Percentiles rank a stretch among this genome's conserved stretches.
phyloP scores from a whole-genome alignment of 2,888 invertebrate species.

The Salticus scenicus region DNA sequence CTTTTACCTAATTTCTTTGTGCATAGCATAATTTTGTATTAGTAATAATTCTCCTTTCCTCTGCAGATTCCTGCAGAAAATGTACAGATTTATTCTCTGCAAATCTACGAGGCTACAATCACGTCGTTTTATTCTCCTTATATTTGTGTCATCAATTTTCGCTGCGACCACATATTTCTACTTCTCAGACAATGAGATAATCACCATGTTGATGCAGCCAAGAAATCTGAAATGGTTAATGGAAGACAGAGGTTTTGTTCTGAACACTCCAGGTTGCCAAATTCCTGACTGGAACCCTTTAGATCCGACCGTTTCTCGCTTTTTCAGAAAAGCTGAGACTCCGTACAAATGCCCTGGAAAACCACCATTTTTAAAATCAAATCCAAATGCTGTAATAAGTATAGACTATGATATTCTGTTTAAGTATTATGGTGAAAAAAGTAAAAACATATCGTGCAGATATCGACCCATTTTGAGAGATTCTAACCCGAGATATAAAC shows the following conservation, averaged over 20 bases:
- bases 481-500: not conserved
- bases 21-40: too few relatives aligned
- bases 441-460: not conserved
- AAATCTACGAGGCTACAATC: conserved; percentile 49
- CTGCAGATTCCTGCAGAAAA: not conserved
- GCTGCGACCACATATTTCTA: conserved; percentile 44
- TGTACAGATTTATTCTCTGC: not conserved
- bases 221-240: conserved; percentile 43
- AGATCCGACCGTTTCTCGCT: conserved; percentile 21
- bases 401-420: conserved; percentile 45
- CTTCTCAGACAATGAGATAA: conserved; percentile 55
- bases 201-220: conserved; percentile 28
- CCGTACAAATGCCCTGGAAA: conserved; percentile 52
- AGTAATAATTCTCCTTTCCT: not conserved
- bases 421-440: conserved; percentile 29
- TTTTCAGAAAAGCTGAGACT: not conserved
- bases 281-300: conserved; percentile 52
- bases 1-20: too few relatives aligned
- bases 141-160: conserved; percentile 32
- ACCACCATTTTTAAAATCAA: not conserved
- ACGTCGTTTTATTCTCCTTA: conserved; percentile 52
- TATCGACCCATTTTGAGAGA: conserved; percentile 16
- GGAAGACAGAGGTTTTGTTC: conserved; percentile 54
- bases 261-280: conserved; percentile 50
- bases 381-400: not conserved